Evolutionary conservation across 53 echinoderm and acorn worm species (phyloP).

Genomic region (Hippasteria phrygiana): DNA sequence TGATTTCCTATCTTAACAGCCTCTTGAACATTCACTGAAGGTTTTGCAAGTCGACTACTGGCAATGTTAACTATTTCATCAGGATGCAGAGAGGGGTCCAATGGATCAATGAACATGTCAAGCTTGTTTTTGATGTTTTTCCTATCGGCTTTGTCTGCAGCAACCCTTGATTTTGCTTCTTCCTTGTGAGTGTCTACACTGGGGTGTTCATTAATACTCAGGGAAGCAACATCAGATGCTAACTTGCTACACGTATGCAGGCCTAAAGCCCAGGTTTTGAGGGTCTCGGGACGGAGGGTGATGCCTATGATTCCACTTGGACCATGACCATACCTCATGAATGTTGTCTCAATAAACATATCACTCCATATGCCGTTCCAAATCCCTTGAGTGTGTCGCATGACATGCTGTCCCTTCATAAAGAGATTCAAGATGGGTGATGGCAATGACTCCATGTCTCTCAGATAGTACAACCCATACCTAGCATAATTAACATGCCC

Average conservation of each 20-base stretch:
- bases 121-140: slow-evolving; percentile 30
- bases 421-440: slow-evolving; percentile 29
- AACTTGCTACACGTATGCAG: too few relatives aligned
- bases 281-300: too few relatives aligned
- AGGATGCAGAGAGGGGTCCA: too few relatives aligned
- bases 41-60: not conserved
- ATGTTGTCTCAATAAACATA: slow-evolving; percentile 77
- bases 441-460: slow-evolving; percentile 59
- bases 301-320: slow-evolving; percentile 61
- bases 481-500: slow-evolving; percentile 75
- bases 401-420: slow-evolving; percentile 65
- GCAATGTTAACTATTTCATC: too few relatives aligned
- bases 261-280: too few relatives aligned
- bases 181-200: slow-evolving; percentile 51
- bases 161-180: slow-evolving; percentile 48
- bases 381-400: slow-evolving; percentile 37
- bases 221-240: slow-evolving; percentile 23
- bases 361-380: slow-evolving; percentile 76
- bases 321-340: slow-evolving; percentile 69
- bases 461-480: slow-evolving; percentile 69
- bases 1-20: slow-evolving; percentile 60
- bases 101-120: slow-evolving; percentile 50
- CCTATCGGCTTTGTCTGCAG: too few relatives aligned
- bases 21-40: slow-evolving; percentile 56
- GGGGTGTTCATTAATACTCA: slow-evolving; percentile 21